Base-by-base conservation (phyloP, 2,113 vertebrate genomes). In the Apistogramma diplotaenia region DNA sequence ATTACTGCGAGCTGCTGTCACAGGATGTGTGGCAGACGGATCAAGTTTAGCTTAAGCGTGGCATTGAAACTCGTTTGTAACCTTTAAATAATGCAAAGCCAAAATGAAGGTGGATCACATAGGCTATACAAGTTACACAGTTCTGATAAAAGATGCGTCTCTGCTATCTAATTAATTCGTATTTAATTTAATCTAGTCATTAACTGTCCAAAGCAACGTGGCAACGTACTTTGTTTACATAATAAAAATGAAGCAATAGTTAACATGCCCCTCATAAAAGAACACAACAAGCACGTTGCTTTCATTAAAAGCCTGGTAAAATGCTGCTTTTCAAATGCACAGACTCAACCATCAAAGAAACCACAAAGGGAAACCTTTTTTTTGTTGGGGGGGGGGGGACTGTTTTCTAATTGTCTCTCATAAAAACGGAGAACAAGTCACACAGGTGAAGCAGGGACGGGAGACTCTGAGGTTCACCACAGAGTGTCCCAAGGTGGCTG, bases 401-500 rank as follows among this genome's bases (percentile, higher is more conserved):
- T 67, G 49, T 11, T 9, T 57, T 57, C 40, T 5, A 25, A 16
- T 18, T 59, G 12, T 21, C 6, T 8, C 51, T 53, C 21, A 31
- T n/a, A 8, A 40, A 65, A 21, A 79, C 9, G 49, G 13, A 65
- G 75, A 37, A 8, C 29, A 58, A 29, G 55, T 65, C 35, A 7
- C 35, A n/a, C 46, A 46, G 21, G 19, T n/a, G 53, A 59, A 58
- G 67, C 2, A 0, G 56, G 21, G 58, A 76, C 56, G 21, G 35
- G 23, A 31, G 23, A 25, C 6, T 33, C 31, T 21, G 53, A 46
- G 31, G 81, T 76, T 76, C 55, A 88, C 67, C 67, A 5, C 29
- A 35, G 29, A 61, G 35, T 4, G 55, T 87, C 83, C 74, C 85
- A 11, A 12, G 78, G 76, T 21, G 11, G 54, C 81, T 65, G 70